Percentiles rank a stretch among this genome's conserved stretches.
phyloP scores from a whole-genome alignment of 2,113 vertebrate species.

The Macrotus californicus region DNA sequence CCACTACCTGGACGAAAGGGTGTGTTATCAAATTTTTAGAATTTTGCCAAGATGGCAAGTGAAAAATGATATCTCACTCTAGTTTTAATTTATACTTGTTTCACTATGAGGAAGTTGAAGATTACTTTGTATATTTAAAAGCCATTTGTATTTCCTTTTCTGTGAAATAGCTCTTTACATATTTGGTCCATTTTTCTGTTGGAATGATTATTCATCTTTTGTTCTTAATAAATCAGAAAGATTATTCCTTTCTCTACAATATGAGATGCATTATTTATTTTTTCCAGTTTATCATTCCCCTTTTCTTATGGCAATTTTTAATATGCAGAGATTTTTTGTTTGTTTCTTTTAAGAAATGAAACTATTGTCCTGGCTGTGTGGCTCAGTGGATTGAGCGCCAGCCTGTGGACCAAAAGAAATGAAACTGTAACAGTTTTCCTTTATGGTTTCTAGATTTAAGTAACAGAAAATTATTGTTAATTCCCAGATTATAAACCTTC shows the following conservation, averaged over 20 bases:
- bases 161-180: background rate
- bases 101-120: background rate
- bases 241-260: background rate
- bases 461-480: background rate
- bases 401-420: background rate
- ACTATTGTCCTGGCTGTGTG: background rate
- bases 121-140: background rate
- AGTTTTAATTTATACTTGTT: background rate
- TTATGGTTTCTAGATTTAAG: background rate
- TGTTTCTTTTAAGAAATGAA: background rate
- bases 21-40: background rate
- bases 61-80: background rate
- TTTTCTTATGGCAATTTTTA: background rate
- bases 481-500: background rate
- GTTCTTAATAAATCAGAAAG: background rate
- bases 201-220: background rate
- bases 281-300: background rate
- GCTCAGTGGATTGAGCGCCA: too few species aligned
- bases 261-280: background rate
- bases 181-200: background rate
- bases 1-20: rapidly evolving
- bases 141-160: background rate
- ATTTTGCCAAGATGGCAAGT: background rate
- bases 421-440: background rate
- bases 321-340: background rate